phyloP scores from a whole-genome alignment of 35 echinoderm and acorn worm genomes.

The Lytechinus variegatus region DNA sequence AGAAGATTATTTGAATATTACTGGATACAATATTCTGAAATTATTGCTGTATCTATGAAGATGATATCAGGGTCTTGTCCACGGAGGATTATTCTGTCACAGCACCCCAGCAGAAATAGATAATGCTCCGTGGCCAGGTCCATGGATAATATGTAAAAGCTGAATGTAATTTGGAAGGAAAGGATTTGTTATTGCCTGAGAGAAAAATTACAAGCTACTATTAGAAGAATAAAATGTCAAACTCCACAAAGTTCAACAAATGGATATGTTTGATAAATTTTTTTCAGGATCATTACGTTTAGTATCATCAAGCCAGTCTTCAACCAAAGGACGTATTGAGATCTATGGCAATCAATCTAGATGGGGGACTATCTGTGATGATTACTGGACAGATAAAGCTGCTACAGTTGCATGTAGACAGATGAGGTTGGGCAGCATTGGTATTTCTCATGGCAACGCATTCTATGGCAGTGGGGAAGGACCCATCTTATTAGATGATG shows the following conservation, averaged over 20 bases:
- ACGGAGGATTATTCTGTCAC: too few relatives aligned
- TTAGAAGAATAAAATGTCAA: too few relatives aligned
- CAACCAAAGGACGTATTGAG: constrained; percentile 33
- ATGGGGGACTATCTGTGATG: constrained; percentile 41
- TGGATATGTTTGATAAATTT: too few relatives aligned
- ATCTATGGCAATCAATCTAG: not conserved
- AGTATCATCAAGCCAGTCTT: not conserved
- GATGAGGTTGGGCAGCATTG: not conserved
- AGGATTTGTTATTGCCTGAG: not conserved
- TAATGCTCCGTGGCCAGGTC: too few relatives aligned
- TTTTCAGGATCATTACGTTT: constrained; percentile 3
- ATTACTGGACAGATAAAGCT: not conserved
- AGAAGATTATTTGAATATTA: too few relatives aligned
- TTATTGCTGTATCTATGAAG: not conserved
- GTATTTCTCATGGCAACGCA: not conserved
- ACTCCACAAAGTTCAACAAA: too few relatives aligned
- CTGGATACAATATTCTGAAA: not conserved
- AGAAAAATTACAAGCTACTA: too few relatives aligned
- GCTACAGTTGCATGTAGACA: constrained; percentile 7
- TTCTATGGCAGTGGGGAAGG: constrained; percentile 39
- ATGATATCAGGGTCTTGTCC: not conserved
- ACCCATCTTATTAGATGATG: constrained; percentile 47
- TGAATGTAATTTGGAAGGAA: not conserved
- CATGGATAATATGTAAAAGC: not conserved
- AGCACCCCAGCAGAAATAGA: too few relatives aligned